Evolutionary conservation across 2,797 vertebrate genomes (phyloP).

Genomic region (Coregonus suidteri): DNA sequence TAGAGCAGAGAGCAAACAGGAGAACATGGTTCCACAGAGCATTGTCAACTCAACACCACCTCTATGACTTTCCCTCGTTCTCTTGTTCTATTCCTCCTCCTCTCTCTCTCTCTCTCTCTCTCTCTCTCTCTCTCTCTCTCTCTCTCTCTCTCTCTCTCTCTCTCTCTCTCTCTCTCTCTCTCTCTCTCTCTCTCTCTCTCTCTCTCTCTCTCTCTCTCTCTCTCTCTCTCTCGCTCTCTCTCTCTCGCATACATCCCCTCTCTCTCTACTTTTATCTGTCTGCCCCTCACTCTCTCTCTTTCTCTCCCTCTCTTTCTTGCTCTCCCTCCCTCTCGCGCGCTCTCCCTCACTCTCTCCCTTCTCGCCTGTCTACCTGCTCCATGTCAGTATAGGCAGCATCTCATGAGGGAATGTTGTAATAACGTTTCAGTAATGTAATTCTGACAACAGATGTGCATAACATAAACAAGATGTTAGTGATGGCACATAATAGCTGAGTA

Average conservation of each 20-base stretch:
- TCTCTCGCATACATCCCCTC: background rate
- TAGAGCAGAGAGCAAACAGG: constrained; percentile 32
- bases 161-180: background rate
- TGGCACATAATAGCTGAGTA: background rate
- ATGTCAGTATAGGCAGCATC: constrained; percentile 21
- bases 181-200: background rate
- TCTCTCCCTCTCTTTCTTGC: constrained; percentile 7
- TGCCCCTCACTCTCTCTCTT: constrained; percentile 1
- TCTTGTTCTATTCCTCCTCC: background rate
- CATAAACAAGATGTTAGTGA: background rate
- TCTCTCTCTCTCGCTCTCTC: background rate
- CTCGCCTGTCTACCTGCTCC: constrained; percentile 3
- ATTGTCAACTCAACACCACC: constrained; percentile 39
- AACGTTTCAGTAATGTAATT: constrained; percentile 52
- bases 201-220: background rate
- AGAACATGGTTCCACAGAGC: constrained; percentile 43
- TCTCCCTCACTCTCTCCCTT: constrained; percentile 12
- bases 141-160: background rate
- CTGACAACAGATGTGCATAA: constrained; percentile 39
- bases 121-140: background rate
- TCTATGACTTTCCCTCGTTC: background rate
- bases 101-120: background rate
- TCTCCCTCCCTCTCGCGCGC: too few relatives aligned
- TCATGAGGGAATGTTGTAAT: constrained; percentile 33
- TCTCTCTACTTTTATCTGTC: background rate